phyloP scores from a whole-genome alignment of 2,888 invertebrate species.

The Machimus rusticus region DNA sequence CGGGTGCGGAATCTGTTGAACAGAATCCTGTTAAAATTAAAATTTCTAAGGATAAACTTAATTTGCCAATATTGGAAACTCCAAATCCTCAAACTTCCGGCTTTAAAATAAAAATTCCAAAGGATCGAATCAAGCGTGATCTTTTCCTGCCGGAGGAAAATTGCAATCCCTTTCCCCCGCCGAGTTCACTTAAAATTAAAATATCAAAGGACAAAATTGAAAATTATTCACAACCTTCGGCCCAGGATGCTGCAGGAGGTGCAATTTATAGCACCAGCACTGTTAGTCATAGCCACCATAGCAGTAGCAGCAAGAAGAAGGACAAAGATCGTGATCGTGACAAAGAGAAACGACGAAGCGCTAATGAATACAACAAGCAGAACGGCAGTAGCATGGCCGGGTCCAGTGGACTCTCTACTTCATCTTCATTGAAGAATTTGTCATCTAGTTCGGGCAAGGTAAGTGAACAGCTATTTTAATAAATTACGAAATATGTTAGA shows the following conservation, averaged over 20 bases:
- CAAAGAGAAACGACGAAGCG: slow-evolving; percentile 57
- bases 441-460: slow-evolving; percentile 54
- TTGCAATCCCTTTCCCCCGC: slow-evolving; percentile 47
- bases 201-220: slow-evolving; percentile 79
- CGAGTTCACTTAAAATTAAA: slow-evolving; percentile 75
- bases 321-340: slow-evolving; percentile 60
- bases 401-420: slow-evolving; percentile 23
- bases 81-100: slow-evolving; percentile 61
- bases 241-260: slow-evolving; percentile 42
- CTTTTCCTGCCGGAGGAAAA: slow-evolving; percentile 47
- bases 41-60: slow-evolving; percentile 69
- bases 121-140: slow-evolving; percentile 72
- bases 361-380: slow-evolving; percentile 56
- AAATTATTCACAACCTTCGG: slow-evolving; percentile 56
- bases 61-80: slow-evolving; percentile 53
- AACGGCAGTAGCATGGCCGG: slow-evolving; percentile 52
- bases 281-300: slow-evolving; percentile 45
- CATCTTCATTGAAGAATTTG: slow-evolving; percentile 50
- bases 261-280: slow-evolving; percentile 44
- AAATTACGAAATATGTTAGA: background rate
- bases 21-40: slow-evolving; percentile 64
- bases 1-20: slow-evolving; percentile 40
- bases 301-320: slow-evolving; percentile 58
- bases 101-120: slow-evolving; percentile 83
- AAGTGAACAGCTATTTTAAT: slow-evolving; percentile 36